phyloP scores from a whole-genome alignment of 2,797 vertebrate species.

The Kryptopterus vitreolus region DNA sequence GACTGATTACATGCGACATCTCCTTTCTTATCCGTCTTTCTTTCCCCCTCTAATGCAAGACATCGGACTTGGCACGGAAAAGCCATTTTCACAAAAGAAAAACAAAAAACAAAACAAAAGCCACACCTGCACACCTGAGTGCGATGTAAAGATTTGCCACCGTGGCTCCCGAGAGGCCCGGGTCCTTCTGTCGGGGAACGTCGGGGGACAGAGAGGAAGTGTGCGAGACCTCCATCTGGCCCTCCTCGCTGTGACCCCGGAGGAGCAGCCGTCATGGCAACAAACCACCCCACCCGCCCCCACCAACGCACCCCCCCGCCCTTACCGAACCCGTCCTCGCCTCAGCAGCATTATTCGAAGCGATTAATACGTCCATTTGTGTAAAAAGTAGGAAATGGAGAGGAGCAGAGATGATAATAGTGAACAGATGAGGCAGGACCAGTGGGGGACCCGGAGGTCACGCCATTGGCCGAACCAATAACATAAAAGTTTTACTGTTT shows the following conservation, averaged over 20 bases:
- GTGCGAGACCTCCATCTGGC: constrained; percentile 60
- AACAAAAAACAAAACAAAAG: too few species aligned
- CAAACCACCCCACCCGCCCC: constrained; percentile 16
- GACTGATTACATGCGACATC: constrained; percentile 15
- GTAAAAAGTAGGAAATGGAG: constrained; percentile 45
- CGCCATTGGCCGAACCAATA: constrained; percentile 23
- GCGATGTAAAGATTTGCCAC: constrained; percentile 51
- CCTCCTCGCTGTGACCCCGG: constrained; percentile 45
- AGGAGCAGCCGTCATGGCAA: constrained; percentile 57
- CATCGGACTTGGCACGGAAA: background rate
- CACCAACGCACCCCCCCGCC: too few species aligned
- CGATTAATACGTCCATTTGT: constrained; percentile 59
- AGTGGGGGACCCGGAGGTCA: constrained; percentile 49
- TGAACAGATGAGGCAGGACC: constrained; percentile 60
- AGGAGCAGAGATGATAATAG: constrained; percentile 52
- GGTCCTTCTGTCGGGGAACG: constrained; percentile 45
- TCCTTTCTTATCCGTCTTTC: background rate
- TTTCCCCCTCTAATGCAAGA: background rate
- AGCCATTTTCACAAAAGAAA: background rate
- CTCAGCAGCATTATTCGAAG: constrained; percentile 12
- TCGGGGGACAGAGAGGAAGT: constrained; percentile 55
- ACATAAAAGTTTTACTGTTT: constrained; percentile 30
- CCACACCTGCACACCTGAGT: constrained; percentile 36
- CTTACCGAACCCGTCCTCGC: too few species aligned
- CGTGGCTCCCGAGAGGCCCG: constrained; percentile 44